Base-by-base conservation (phyloP, 2,797 vertebrate species). In the Monodelphis domestica region DNA sequence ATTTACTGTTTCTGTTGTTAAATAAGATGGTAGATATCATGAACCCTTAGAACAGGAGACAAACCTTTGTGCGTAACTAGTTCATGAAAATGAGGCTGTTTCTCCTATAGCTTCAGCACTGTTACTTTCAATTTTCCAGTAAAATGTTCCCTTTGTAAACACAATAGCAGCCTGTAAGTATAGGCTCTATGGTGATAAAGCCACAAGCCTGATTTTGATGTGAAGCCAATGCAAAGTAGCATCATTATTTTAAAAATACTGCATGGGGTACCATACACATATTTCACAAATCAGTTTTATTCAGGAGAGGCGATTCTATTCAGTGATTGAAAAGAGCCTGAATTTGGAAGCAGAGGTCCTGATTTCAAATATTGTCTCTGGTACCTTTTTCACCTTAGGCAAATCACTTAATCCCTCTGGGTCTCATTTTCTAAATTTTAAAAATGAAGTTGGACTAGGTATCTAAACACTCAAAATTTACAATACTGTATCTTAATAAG, bases 1-100 rank as follows among this genome's bases (percentile, higher is more conserved):
- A 96, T 97, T 97, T 97, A 96, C 87, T 94, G 89, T 94, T 97
- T 97, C 93, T 97, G 94, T 97, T 96, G 52, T 95, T 97, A 97
- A 97, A 96, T 96, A 97, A 96, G 93, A 88, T 94, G 89, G 91
- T 94, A 59, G 94, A 90, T 94, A 96, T 95, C 94, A 94, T 94
- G 96, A 96, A 96, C 95, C 59, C 54, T 95, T 95, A 95, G 51
- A 93, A 84, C 52, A 24, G 50, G 94, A 89, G 55, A 91, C 54
- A 93, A 94, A 96, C 84, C 91, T 96, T 97, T 95, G 92, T 93
- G 89, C 50, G 91, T 96, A 97, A 96, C 95, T 95, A 97, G 95
- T 97, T 96, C 88, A 95, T 95, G 94, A 24, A 90, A 95, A 97
- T 95, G 54, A 70, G 92, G 89, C 92, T 91, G 96, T 92, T 90